Evolutionary conservation across 1,140 invertebrate species (phyloP), one percentile per base, ranked within the genome.

Genomic region (Drosophila miranda): DNA sequence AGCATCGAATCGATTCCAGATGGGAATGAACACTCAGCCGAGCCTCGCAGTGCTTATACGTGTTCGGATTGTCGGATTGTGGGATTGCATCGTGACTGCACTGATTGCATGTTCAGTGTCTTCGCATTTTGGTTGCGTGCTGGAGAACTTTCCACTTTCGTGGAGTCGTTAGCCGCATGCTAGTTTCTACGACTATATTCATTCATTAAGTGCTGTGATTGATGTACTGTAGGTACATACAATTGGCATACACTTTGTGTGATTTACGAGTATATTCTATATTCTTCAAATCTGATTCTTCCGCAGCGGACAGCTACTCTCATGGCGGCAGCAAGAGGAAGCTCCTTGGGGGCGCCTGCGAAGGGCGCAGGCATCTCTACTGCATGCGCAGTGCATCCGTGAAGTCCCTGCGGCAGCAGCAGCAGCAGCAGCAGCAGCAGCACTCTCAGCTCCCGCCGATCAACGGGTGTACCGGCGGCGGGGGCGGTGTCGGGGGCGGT

Each of bases 361-460:
- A 90, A 16, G 83, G 88, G 0, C 77, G 88, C 1, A 64, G 78
- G 3, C 88, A 90, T 63, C 60, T 90, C 0, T 90, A 90, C 55
- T 90, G 88, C 68, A 88, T 90, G 83, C 58, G 83, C 19, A 88
- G 83, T 26, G 78, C 81, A 2, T 86, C 81, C 2, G 74, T 81
- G 2, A 86, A 86, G 45, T 86, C 81, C 3, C 5, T 77, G 41
- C 73, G 81, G 0, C 83, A 72, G 8, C 83, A 70, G 45, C 67
- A 60, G 42, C 61, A 50, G 8, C 67, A 62, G 34, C 55, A 41
- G n/a, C 19, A 19, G 19, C 19, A 19, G 19, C 19, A 19, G 1
- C 50, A 38, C 9, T 4, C 16, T 1, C 30, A 51, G 8, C 46
- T 21, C 4, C 56, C 68, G 38, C 66, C 66, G 6, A 44, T 59